Evolutionary conservation across 2,797 vertebrate genomes (phyloP), one percentile per base, ranked within the genome.

Genomic region (Miichthys miiuy): DNA sequence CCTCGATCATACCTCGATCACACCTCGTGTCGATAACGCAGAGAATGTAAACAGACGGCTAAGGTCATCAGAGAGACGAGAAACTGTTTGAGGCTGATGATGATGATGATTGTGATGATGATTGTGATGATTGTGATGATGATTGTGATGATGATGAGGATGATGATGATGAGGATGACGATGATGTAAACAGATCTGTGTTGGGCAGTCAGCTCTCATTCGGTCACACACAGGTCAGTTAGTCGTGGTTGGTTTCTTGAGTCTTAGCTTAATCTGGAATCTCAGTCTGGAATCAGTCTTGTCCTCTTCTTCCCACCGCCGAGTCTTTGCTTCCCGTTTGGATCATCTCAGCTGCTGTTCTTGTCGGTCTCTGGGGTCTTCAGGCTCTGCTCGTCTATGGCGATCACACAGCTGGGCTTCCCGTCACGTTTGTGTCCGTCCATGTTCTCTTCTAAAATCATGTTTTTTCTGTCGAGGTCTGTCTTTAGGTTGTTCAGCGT

Each of bases 181-280:
- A 47, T n/a, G 46, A 82, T 52, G 79, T 84, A 64, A 77, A 82
- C 72, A 50, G 27, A 68, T 17, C 18, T 44, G 27, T 61, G 27
- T 6, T 3, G 25, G 0, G 3, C 44, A 54, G 50, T 57, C 46
- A 52, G 17, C 18, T 71, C 23, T 30, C 30, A 27, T 46, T 47
- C 25, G 46, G 30, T 23, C 47, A 34, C 47, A 10, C 41, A 41
- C 34, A 57, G 25, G 12, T 12, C 9, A 20, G 21, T 51, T 23
- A 30, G 18, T 41, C 61, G 42, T 51, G 18, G 2, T 27, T 18
- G 20, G 9, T 41, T 18, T 21, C 10, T 20, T 16, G 41, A 47
- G n/a, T 25, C 1, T 68, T 54, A 25, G 69, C 21, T 47, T 54
- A 5, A 0, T n/a, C n/a, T n/a, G n/a, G n/a, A n/a, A n/a, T n/a